Conservation (phyloP, 2,888 invertebrate species). For the Aromia moschata region DNA sequence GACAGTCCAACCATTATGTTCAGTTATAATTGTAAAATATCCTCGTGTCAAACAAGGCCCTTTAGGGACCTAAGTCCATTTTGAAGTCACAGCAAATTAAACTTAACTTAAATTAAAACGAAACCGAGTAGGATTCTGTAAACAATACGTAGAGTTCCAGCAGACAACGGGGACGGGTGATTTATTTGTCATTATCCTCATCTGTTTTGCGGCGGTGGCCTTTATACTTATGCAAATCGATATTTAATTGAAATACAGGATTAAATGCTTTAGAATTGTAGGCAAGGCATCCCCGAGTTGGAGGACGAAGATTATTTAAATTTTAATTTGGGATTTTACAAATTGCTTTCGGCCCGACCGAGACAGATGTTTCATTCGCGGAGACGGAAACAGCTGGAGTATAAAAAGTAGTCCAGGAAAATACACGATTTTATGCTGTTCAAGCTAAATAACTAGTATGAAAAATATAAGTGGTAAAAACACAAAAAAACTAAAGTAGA, state of each 20-base stretch:
- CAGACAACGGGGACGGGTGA: neutral
- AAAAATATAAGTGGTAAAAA: neutral
- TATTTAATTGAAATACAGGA: neutral
- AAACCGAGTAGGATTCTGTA: neutral
- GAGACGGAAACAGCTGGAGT: no score
- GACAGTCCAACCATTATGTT: no score
- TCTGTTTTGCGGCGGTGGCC: neutral
- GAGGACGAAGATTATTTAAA: neutral
- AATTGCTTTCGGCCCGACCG: neutral
- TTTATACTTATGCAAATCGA: slow-evolving; percentile 2
- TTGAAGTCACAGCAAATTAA: neutral
- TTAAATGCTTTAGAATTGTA: neutral
- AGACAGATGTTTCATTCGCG: neutral
- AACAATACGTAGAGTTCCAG: neutral
- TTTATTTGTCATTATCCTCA: neutral
- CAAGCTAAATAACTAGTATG: neutral
- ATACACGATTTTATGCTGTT: no score
- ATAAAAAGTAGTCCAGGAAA: no score
- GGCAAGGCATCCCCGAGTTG: neutral
- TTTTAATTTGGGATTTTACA: neutral
- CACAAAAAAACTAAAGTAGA: neutral
- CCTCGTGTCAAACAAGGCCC: no score
- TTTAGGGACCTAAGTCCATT: no score
- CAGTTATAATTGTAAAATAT: no score
- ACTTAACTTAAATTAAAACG: neutral